Conservation (phyloP, 2,888 invertebrate species). For the Tachina fera region DNA sequence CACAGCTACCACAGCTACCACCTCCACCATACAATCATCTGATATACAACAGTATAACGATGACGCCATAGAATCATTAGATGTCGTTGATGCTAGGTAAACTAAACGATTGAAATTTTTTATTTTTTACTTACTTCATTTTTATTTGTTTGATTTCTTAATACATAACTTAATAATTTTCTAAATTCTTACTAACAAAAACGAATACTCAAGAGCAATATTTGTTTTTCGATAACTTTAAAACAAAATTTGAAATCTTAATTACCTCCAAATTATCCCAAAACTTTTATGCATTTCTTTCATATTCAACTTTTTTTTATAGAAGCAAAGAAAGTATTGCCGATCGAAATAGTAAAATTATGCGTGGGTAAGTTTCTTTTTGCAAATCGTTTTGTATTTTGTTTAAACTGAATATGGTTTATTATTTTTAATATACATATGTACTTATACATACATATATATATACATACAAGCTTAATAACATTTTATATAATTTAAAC, state of each 20-base stretch:
- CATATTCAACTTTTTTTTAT: constrained; percentile 68
- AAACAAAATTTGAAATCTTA: constrained; percentile 48
- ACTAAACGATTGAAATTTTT: constrained; percentile 43
- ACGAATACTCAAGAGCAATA: not conserved
- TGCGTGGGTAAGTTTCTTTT: constrained; percentile 64
- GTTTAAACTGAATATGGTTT: not conserved
- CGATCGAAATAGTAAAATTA: constrained; percentile 59
- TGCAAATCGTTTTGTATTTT: constrained; percentile 39
- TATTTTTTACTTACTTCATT: constrained; percentile 23
- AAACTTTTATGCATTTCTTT: constrained; percentile 67
- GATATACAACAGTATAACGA: constrained; percentile 76
- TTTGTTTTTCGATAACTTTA: constrained; percentile 38
- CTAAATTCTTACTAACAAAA: constrained; percentile 29
- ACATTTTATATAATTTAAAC: constrained; percentile 29
- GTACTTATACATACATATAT: not conserved
- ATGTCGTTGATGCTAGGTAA: constrained; percentile 82
- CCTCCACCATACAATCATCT: constrained; percentile 76
- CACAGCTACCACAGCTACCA: constrained; percentile 78
- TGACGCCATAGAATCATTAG: constrained; percentile 79
- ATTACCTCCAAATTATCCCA: constrained; percentile 51
- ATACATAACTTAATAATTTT: constrained; percentile 30
- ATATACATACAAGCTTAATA: not conserved
- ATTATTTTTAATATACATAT: not conserved
- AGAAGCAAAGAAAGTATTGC: constrained; percentile 68
- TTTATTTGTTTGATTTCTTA: constrained; percentile 4